Percentiles rank a stretch among this genome's conserved stretches.
phyloP scores from a whole-genome alignment of 2,888 invertebrate genomes.

The Zaprionus obscuricornis region DNA sequence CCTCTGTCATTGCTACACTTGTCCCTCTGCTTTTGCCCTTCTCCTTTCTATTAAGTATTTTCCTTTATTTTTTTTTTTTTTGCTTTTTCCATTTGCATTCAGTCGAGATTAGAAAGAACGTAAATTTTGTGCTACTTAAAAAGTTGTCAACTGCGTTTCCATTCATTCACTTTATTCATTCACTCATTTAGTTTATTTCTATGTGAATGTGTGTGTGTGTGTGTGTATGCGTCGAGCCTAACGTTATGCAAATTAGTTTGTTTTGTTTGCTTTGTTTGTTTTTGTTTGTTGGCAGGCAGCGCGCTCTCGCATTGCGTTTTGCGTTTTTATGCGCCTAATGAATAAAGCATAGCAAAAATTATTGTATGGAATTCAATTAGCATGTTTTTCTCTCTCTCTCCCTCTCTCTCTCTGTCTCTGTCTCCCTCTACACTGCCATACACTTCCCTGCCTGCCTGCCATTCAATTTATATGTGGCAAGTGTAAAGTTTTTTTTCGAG shows the following conservation, averaged over 20 bases:
- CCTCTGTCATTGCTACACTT: neutral
- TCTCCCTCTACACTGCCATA: neutral
- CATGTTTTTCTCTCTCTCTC: conserved; percentile 29
- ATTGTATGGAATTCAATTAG: conserved; percentile 67
- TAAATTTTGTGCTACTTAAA: conserved; percentile 27
- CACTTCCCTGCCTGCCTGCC: no score
- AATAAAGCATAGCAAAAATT: conserved; percentile 66
- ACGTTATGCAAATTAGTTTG: conserved; percentile 62
- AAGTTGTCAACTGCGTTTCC: conserved; percentile 49
- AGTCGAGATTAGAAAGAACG: conserved; percentile 5
- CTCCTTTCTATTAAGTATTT: no score
- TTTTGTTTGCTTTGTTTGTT: no score
- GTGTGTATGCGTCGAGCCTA: conserved; percentile 32
- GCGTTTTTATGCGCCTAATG: conserved; percentile 55
- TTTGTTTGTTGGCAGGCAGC: conserved; percentile 49
- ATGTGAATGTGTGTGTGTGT: conserved; percentile 1
- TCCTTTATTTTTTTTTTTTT: conserved; percentile 3
- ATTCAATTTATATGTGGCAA: conserved; percentile 12
- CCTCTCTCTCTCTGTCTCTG: neutral
- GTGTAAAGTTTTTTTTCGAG: conserved; percentile 41
- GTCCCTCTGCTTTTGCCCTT: no score
- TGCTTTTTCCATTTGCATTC: conserved; percentile 35
- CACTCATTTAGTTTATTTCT: conserved; percentile 42
- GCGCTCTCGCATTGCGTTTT: no score
- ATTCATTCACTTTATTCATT: conserved; percentile 25